Evolutionary conservation across 2,113 vertebrate genomes (phyloP), one percentile per base, ranked within the genome.

Genomic region (Esox niger): DNA sequence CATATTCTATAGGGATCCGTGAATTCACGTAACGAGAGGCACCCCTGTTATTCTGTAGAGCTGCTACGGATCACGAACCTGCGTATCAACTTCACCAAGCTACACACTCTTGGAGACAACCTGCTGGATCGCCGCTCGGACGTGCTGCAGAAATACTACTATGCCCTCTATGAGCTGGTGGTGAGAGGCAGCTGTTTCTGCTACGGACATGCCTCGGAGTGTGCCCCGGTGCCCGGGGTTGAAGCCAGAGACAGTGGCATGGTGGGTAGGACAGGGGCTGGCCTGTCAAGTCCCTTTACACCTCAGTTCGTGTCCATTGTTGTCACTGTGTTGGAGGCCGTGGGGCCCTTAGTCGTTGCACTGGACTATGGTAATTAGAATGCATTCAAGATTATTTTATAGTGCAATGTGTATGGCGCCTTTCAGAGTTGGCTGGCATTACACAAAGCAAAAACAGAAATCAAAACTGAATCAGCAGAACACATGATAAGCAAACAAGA

Each of bases 141-240:
- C 2, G 92, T 93, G 25, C 75, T 91, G 62, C 91, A 94, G 81
- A 94, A 93, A 59, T 92, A 93, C 79, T 93, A 92, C 71, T 94
- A 89, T 0, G 76, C 91, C 2, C 54, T 94, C 29, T 92, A 89
- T 2, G 92, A 95, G 83, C 86, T 94, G 71, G 86, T 93, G 73
- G 89, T 91, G 17, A 74, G 87, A 8, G 91, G 90, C 3, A 94
- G 90, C 86, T 94, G 92, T 80, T 93, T 94, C 70, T 93, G 91
- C 55, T 90, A 93, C 0, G 92, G 90, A 10, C 92, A 93, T 17
- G 90, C 89, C 4, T 93, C 91, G 0, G 92, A 94, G 73, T 94
- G 92, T 0, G 83, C 82, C 0, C 91, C 91, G 0, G 82, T 90
- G 8, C 82, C 86, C 0, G 90, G 90, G 0, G 71, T 88, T 0